Conservation (phyloP, 2,888 invertebrate species). For the Meandrusa payeni region DNA sequence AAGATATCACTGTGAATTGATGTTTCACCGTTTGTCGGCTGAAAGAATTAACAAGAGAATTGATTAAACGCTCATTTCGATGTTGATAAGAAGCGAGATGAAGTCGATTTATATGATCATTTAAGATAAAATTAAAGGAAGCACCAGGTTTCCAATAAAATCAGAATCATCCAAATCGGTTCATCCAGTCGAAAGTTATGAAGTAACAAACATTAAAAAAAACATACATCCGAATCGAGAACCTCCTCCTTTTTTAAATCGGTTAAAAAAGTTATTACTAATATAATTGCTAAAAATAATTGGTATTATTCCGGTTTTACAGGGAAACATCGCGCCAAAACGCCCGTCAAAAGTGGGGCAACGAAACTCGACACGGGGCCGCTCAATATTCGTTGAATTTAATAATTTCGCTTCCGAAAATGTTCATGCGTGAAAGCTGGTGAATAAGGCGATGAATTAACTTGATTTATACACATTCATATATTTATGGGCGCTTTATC, state of each 20-base stretch:
- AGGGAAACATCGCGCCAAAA: constrained; percentile 14
- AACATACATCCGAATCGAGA: no score
- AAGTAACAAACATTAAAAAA: no score
- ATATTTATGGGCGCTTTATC: constrained; percentile 11
- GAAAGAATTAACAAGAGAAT: not conserved
- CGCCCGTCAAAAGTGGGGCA: constrained; percentile 18
- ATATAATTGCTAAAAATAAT: no score
- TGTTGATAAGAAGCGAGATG: no score
- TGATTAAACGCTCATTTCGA: no score
- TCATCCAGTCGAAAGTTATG: no score
- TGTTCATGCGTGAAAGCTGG: constrained; percentile 21
- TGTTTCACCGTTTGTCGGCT: not conserved
- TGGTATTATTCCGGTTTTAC: not conserved
- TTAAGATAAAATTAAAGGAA: no score
- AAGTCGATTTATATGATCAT: no score
- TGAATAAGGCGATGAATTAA: constrained; percentile 12
- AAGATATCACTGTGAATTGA: constrained; percentile 10
- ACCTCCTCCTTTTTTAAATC: no score
- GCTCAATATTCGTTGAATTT: constrained; percentile 17
- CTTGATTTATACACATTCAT: constrained; percentile 21
- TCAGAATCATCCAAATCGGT: no score
- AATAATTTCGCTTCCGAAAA: constrained; percentile 24
- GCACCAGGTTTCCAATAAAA: no score
- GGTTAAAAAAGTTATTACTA: no score
- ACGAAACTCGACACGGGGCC: constrained; percentile 4